These are phyloP conservation scores for Geodia barretti DNA, from an alignment of 37 sponge, comb jelly and placozoan species.

Conservation along the genomic window DNA sequence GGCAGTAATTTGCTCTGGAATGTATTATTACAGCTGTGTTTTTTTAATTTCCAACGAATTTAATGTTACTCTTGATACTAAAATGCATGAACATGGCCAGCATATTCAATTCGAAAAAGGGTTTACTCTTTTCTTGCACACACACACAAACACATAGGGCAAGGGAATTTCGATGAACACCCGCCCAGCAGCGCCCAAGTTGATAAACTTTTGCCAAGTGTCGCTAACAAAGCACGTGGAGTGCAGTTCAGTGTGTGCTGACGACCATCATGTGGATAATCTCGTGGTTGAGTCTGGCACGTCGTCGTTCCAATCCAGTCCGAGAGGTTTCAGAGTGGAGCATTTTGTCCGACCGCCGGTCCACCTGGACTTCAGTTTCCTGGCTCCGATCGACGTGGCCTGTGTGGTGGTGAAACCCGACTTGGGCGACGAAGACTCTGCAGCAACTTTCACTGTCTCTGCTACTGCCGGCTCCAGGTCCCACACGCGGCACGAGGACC, in stretches of 20 bases:
- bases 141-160: too few species aligned
- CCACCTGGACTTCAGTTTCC: slow-evolving; percentile 27
- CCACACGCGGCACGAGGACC: background rate
- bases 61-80: too few species aligned
- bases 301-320: background rate
- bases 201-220: slow-evolving; percentile 36
- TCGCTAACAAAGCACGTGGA: slow-evolving; percentile 8
- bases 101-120: too few species aligned
- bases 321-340: slow-evolving; percentile 65
- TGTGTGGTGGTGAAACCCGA: slow-evolving; percentile 17
- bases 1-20: too few species aligned
- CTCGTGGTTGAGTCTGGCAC: slow-evolving; percentile 8
- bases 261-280: slow-evolving; percentile 54
- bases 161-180: too few species aligned
- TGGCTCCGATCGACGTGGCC: slow-evolving; percentile 26
- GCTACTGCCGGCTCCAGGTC: background rate
- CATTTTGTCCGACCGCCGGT: slow-evolving; percentile 77
- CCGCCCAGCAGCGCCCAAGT: background rate
- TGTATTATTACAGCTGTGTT: too few species aligned
- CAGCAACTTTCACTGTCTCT: slow-evolving; percentile 30
- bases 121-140: too few species aligned
- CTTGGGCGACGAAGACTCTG: slow-evolving; percentile 11
- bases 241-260: slow-evolving; percentile 47
- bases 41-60: too few species aligned
- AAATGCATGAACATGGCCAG: too few species aligned